Evolutionary conservation across 2,888 invertebrate genomes (phyloP).

Genomic region (Drosophila cyrtoloma): DNA sequence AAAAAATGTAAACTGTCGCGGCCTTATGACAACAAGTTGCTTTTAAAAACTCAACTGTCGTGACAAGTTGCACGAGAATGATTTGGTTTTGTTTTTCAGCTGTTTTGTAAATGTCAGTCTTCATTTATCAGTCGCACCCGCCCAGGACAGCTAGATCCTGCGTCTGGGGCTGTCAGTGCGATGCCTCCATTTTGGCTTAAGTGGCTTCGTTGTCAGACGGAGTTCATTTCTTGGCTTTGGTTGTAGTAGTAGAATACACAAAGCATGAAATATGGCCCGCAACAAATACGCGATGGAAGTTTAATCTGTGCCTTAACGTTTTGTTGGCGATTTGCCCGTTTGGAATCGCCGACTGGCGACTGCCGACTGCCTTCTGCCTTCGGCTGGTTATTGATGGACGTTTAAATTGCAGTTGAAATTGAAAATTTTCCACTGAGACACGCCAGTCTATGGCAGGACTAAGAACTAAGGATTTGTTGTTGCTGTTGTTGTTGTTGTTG

Average conservation of each 20-base stretch:
- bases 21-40: conserved; percentile 80
- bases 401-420: conserved; percentile 78
- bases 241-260: not conserved
- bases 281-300: conserved; percentile 16
- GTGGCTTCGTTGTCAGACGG: conserved; percentile 74
- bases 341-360: conserved; percentile 5
- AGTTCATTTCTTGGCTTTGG: conserved; percentile 61
- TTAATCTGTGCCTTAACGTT: conserved; percentile 65
- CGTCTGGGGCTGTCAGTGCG: conserved; percentile 5
- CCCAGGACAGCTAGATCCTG: conserved; percentile 22
- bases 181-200: conserved; percentile 62
- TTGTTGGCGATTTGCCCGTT: conserved; percentile 39
- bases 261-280: conserved; percentile 55
- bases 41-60: conserved; percentile 79
- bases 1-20: conserved; percentile 24
- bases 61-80: conserved; percentile 68
- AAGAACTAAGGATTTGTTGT: conserved; percentile 6
- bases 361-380: not conserved
- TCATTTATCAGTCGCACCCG: conserved; percentile 81
- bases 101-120: conserved; percentile 84
- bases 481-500: not conserved
- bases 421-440: conserved; percentile 50
- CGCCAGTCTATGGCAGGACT: conserved; percentile 20
- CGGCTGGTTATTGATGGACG: conserved; percentile 73
- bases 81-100: conserved; percentile 72